These are phyloP conservation scores for Mellilla xanthometata DNA, from an alignment of 2,888 invertebrate genomes.

Conservation along the genomic window DNA sequence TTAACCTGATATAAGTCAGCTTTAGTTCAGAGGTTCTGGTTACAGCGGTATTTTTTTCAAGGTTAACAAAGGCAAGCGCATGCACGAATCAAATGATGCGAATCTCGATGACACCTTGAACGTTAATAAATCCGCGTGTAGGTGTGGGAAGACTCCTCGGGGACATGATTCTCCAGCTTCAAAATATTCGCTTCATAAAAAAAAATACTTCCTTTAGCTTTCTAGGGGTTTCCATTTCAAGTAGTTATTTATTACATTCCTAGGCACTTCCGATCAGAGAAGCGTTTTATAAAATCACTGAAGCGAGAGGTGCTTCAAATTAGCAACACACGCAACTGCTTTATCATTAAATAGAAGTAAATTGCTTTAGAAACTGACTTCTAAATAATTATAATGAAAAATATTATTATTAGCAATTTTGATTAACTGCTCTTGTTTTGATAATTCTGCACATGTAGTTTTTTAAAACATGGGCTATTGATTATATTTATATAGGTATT, in stretches of 20 bases:
- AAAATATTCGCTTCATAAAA: not conserved
- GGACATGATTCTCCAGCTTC: slow-evolving; percentile 19
- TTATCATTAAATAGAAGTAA: not conserved
- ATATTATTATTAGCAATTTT: too few species aligned
- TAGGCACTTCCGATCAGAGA: slow-evolving; percentile 13
- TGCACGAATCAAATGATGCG: slow-evolving; percentile 59
- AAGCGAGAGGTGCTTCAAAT: slow-evolving; percentile 5
- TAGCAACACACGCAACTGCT: slow-evolving; percentile 4
- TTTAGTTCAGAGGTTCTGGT: not conserved
- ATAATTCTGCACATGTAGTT: too few species aligned
- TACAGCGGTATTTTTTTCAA: slow-evolving; percentile 54
- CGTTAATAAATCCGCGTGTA: slow-evolving; percentile 52
- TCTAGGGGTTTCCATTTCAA: slow-evolving; percentile 1
- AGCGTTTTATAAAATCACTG: slow-evolving; percentile 8
- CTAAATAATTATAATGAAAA: too few species aligned
- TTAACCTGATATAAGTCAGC: not conserved
- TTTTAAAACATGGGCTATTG: too few species aligned
- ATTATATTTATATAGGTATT: too few species aligned
- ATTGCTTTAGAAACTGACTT: too few species aligned
- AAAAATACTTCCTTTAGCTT: slow-evolving; percentile 5
- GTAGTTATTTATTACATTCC: slow-evolving; percentile 18
- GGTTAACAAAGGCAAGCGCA: slow-evolving; percentile 64
- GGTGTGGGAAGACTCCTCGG: slow-evolving; percentile 36
- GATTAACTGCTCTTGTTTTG: too few species aligned
- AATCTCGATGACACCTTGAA: slow-evolving; percentile 57